phyloP scores from a whole-genome alignment of 2,113 vertebrate genomes.

The Prinia subflava region DNA sequence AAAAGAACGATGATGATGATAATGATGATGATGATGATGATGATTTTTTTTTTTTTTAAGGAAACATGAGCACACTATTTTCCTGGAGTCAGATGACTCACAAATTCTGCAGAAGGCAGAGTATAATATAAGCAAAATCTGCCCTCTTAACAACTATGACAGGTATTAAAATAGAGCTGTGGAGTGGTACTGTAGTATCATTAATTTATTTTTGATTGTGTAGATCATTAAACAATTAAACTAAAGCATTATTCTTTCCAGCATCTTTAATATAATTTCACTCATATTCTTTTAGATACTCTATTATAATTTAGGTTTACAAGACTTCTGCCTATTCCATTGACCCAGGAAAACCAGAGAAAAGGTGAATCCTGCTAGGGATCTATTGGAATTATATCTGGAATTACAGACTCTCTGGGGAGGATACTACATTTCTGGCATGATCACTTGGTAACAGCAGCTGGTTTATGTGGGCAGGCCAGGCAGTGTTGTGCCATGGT shows the following conservation, averaged over 20 bases:
- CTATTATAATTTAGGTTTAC: background rate
- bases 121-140: background rate
- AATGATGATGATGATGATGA: too few relatives aligned
- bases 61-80: background rate
- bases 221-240: background rate
- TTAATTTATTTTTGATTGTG: background rate
- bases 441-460: background rate
- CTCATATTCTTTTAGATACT: background rate
- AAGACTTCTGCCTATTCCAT: background rate
- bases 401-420: background rate
- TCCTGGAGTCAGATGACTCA: background rate
- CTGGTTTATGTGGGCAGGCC: background rate
- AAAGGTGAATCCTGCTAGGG: background rate
- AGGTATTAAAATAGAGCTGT: background rate
- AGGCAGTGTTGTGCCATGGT: background rate
- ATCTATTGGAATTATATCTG: background rate
- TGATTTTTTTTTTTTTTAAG: background rate
- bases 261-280: background rate
- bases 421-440: background rate
- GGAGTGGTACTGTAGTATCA: background rate
- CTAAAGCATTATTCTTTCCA: background rate
- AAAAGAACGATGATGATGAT: background rate
- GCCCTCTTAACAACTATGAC: background rate
- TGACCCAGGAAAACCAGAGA: background rate
- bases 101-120: background rate